Base-by-base conservation (phyloP, 1,140 invertebrate genomes). In the Drosophila teissieri region DNA sequence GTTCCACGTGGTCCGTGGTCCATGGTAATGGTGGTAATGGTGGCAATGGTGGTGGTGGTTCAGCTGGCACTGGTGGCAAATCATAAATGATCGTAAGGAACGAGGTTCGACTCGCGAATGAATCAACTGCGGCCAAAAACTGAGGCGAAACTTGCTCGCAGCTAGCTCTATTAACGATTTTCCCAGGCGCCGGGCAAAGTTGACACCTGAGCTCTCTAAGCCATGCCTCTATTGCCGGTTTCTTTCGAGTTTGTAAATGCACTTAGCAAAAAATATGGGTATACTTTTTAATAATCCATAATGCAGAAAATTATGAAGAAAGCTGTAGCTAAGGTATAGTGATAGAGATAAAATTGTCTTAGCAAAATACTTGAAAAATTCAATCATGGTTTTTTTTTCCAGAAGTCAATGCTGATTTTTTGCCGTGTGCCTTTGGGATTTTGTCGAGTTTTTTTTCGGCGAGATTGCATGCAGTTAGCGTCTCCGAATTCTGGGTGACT, bases 181-280 rank as follows among this genome's bases (percentile, higher is more conserved):
- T 62, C 46, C 17, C 36, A 15, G 45, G 52, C 60, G 42, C 34
- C 37, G 51, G 55, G 37, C 40, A 73, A 73, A 72, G 72, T 63
- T 74, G 68, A 74, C 72, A 73, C 57, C 72, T 73, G 68, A 62
- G 56, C 40, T 52, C 44, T 17, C 46, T 17, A 56, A 55, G 37
- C 19, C 46, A 22, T 15, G 22, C 44, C 24, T 27, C 15, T 45
- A 24, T 49, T 51, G 12, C n/a, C 24, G 15, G 15, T 17, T 42
- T 48, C 45, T 48, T 56, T 40, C n/a, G 12, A 24, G 19, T 55
- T 55, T 15, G 48, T 22, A 0, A 15, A 10, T 22, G 37, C 10
- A 62, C 54, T 42, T 2, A 3, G 1, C 5, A 10, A 15, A 42
- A 8, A n/a, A n/a, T 15, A 10, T 7, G 3, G n/a, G 6, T 3